These are phyloP conservation scores for Pseudachorutes palmiensis DNA, from an alignment of 1,140 invertebrate genomes.

Conservation along the genomic window DNA sequence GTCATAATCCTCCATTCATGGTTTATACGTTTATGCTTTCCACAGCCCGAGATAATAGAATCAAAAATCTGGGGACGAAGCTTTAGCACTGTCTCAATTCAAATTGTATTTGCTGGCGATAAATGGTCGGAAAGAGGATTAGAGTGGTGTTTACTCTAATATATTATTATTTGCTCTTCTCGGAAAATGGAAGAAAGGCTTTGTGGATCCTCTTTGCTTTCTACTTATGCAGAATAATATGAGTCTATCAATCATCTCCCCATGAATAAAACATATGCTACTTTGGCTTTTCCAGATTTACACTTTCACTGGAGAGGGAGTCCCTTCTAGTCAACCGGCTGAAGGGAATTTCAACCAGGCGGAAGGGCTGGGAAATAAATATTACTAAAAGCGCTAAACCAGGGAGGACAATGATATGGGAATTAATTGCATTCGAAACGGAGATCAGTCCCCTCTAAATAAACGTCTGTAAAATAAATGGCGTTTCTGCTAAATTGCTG, in stretches of 20 bases:
- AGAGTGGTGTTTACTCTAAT: conserved; percentile 27
- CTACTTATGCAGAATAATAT: conserved; percentile 18
- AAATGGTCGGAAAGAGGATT: conserved; percentile 24
- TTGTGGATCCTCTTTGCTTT: not conserved
- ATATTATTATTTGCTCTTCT: conserved; percentile 8
- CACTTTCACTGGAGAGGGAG: not conserved
- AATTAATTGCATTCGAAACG: not conserved
- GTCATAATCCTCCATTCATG: too few relatives aligned
- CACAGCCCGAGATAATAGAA: too few relatives aligned
- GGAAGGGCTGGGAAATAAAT: not conserved
- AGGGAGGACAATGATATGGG: not conserved
- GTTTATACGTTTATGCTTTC: too few relatives aligned
- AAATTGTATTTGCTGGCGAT: conserved; percentile 25
- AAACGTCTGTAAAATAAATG: too few relatives aligned
- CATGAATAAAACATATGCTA: conserved; percentile 32
- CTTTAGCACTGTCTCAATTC: conserved; percentile 19
- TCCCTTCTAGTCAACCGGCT: not conserved
- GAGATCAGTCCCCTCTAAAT: not conserved
- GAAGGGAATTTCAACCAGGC: not conserved
- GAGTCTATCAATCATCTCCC: conserved; percentile 30
- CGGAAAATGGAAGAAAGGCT: not conserved
- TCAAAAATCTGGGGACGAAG: too few relatives aligned
- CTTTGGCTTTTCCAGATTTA: not conserved
- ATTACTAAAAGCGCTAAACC: too few relatives aligned
- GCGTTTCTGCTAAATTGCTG: too few relatives aligned